Evolutionary conservation across 2,113 vertebrate species (phyloP).

Genomic region (Sciurus niger): DNA sequence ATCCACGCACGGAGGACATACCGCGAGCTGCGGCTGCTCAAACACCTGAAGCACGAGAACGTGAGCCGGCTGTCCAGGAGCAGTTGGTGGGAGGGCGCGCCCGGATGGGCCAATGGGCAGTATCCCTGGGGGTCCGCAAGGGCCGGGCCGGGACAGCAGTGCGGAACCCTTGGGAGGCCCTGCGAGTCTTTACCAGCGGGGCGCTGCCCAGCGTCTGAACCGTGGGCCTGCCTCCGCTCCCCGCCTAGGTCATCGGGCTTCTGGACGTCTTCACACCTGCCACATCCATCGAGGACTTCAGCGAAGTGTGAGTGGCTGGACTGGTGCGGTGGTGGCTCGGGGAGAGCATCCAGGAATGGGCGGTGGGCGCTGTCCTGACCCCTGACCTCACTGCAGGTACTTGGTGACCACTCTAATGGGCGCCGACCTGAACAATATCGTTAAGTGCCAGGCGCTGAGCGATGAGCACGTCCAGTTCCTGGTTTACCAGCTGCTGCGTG

Average conservation of each 20-base stretch:
- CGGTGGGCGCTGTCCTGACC: not conserved
- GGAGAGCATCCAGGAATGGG: rapidly evolving
- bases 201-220: not conserved
- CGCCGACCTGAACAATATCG: slow-evolving; percentile 98
- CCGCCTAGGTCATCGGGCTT: slow-evolving; percentile 92
- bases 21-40: slow-evolving; percentile 96
- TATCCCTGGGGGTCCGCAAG: not conserved
- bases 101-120: not conserved
- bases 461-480: slow-evolving; percentile 99
- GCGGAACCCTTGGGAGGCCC: not conserved
- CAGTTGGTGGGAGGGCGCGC: rapidly evolving
- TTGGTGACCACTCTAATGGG: slow-evolving; percentile 99
- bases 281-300: slow-evolving; percentile 94
- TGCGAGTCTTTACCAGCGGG: not conserved
- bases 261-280: slow-evolving; percentile 98
- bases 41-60: slow-evolving; percentile 97
- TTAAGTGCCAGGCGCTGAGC: slow-evolving; percentile 97
- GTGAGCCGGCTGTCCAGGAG: slow-evolving; percentile 80
- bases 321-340: rapidly evolving
- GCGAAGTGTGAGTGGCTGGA: slow-evolving; percentile 93
- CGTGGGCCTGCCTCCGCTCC: no score
- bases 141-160: no score
- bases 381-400: slow-evolving; percentile 89
- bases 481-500: slow-evolving; percentile 97
- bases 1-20: slow-evolving; percentile 97